Evolutionary conservation across 2,888 invertebrate genomes (phyloP), one percentile per base, ranked within the genome.

Genomic region (Himalopsyche kuldschensis): DNA sequence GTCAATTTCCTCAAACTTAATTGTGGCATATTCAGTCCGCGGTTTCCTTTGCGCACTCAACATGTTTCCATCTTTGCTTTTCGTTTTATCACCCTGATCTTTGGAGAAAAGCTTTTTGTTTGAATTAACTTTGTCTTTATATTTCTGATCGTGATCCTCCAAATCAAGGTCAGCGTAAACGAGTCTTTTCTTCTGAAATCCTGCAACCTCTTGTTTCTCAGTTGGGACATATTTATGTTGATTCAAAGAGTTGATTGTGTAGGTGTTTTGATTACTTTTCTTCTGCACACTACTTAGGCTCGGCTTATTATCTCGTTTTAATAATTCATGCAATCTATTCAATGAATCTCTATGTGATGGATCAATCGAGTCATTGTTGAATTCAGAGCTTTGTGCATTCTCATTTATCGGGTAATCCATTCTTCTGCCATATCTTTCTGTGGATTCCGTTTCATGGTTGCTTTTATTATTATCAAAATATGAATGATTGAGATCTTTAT

Each of bases 1-100:
- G 83, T 87, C 87, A 87, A 94, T 92, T 89, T 94, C 94, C 89
- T 94, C 93, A 90, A 94, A 94, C 89, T 93, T 93, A 87, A 94
- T 90, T 88, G 94, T 93, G 82, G 94, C 92, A 89, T 94, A 94
- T 89, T 94, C 93, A 88, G 93, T 93, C 89, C 90, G 89, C 86
- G 89, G 89, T 88, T 90, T 90, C 84, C 85, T 82, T 77, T 82
- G 84, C 24, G 81, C 48, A 47, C 11, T 48, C 3, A 35, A 79
- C 24, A 69, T 78, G 11, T 30, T 81, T 20, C 47, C 55, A 84
- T 83, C 80, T 80, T 85, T 82, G 82, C 81, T 80, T 76, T 83
- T 84, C 82, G 83, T 79, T 84, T 80, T 78, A 63, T 85, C 82
- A 75, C 78, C 24, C 88, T 91, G 88, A 89, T 92, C 91, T 82